Percentiles rank a stretch among this genome's conserved stretches.
phyloP scores from a whole-genome alignment of 1,140 invertebrate genomes.

The Formica exsecta region DNA sequence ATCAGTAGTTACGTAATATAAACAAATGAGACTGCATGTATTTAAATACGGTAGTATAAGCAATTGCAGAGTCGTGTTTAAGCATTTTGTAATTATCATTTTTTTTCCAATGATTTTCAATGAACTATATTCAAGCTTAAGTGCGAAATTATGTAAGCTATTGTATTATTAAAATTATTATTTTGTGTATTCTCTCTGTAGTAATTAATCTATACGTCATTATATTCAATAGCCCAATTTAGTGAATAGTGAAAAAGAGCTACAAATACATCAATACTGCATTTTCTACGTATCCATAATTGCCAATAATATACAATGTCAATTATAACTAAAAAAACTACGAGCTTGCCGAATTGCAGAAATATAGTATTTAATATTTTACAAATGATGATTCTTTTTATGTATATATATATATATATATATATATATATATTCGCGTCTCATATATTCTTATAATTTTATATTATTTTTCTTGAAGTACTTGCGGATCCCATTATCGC shows the following conservation, averaged over 20 bases:
- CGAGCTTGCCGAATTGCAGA: neutral
- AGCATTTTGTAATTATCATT: conserved; percentile 69
- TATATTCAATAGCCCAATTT: conserved; percentile 4
- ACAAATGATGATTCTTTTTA: neutral
- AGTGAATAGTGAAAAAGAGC: neutral
- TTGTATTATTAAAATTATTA: conserved; percentile 75
- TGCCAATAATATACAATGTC: neutral
- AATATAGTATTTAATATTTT: conserved; percentile 16
- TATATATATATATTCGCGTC: too few relatives aligned
- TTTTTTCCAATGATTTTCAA: conserved; percentile 62
- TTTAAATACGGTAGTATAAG: conserved; percentile 65
- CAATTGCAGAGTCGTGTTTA: conserved; percentile 46
- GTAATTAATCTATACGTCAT: neutral
- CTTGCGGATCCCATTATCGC: too few relatives aligned
- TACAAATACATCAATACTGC: too few relatives aligned
- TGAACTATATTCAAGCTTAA: conserved; percentile 56
- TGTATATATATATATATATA: neutral
- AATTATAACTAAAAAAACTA: conserved; percentile 4
- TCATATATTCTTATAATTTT: too few relatives aligned
- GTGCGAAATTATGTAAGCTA: conserved; percentile 51
- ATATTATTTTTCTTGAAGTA: too few relatives aligned
- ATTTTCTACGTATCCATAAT: neutral
- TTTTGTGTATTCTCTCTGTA: conserved; percentile 69
- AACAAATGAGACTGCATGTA: conserved; percentile 71
- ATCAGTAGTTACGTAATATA: conserved; percentile 64